A percentile compares a stretch with the other conserved stretches of the same genome.
Evolutionary conservation across 2,888 invertebrate genomes (phyloP).

Genomic region (Daptonema setosum): DNA sequence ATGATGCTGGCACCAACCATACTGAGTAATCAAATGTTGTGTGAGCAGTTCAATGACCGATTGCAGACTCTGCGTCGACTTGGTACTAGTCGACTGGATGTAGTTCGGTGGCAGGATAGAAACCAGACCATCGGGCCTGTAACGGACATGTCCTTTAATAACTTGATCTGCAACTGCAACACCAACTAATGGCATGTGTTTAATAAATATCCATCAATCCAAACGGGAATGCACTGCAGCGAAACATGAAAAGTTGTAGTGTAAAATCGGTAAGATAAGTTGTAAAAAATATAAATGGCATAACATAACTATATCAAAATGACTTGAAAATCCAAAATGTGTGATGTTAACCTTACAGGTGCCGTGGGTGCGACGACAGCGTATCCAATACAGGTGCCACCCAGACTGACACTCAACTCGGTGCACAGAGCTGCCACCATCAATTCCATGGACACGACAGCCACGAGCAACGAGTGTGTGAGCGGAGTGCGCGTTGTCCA

Average conservation of each 20-base stretch:
- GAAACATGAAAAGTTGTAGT: too few species aligned
- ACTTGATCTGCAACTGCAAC: too few species aligned
- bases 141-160: too few species aligned
- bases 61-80: conserved; percentile 23
- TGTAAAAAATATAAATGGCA: too few species aligned
- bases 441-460: conserved; percentile 25
- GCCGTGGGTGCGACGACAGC: conserved; percentile 28
- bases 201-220: too few species aligned
- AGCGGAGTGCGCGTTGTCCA: conserved; percentile 20
- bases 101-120: conserved; percentile 19
- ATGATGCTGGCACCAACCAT: too few species aligned
- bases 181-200: too few species aligned
- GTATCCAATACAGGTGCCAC: conserved; percentile 29
- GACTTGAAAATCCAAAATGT: too few species aligned
- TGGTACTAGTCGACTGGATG: conserved; percentile 20
- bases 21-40: conserved; percentile 28
- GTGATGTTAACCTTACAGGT: conserved; percentile 23
- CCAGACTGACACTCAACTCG: conserved; percentile 26
- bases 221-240: too few species aligned
- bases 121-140: conserved; percentile 16
- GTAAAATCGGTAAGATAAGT: too few species aligned
- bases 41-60: conserved; percentile 25
- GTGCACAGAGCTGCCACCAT: conserved; percentile 24
- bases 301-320: too few species aligned
- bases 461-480: conserved; percentile 20